phyloP scores from a whole-genome alignment of 2,113 vertebrate species.

The Nerophis lumbriciformis region DNA sequence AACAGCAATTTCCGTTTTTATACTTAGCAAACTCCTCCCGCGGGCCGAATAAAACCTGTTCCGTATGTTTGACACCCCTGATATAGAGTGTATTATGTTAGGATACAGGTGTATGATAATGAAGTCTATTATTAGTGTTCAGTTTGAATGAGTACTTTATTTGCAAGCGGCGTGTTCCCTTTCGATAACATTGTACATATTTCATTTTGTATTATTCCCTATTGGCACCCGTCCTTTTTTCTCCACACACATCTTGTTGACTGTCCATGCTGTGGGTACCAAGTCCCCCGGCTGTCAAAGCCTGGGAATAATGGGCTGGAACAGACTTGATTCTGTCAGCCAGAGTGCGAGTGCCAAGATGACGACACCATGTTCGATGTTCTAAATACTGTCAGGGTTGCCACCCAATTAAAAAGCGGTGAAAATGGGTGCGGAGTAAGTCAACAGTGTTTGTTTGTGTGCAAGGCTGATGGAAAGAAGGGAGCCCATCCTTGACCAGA shows the following conservation, averaged over 20 bases:
- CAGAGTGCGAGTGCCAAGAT: conserved; percentile 24
- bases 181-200: background rate
- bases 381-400: conserved; percentile 21
- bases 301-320: conserved; percentile 22
- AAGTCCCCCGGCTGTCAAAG: conserved; percentile 17
- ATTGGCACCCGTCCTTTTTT: background rate
- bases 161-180: background rate
- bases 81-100: no score
- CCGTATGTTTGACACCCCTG: no score
- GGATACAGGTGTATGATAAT: no score
- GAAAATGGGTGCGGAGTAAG: conserved; percentile 31
- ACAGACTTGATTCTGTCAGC: conserved; percentile 10
- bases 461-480: conserved; percentile 25
- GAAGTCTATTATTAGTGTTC: no score
- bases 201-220: background rate
- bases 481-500: conserved; percentile 38
- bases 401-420: conserved; percentile 34
- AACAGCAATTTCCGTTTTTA: no score
- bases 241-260: conserved; percentile 10
- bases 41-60: no score
- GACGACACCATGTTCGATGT: conserved; percentile 31
- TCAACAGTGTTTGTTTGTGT: conserved; percentile 16
- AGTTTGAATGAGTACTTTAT: no score
- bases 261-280: background rate
- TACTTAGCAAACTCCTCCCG: no score